A percentile compares a stretch with the other conserved stretches of the same genome.
Conservation (phyloP, 2,113 vertebrate genomes). For the Marmota monax region DNA sequence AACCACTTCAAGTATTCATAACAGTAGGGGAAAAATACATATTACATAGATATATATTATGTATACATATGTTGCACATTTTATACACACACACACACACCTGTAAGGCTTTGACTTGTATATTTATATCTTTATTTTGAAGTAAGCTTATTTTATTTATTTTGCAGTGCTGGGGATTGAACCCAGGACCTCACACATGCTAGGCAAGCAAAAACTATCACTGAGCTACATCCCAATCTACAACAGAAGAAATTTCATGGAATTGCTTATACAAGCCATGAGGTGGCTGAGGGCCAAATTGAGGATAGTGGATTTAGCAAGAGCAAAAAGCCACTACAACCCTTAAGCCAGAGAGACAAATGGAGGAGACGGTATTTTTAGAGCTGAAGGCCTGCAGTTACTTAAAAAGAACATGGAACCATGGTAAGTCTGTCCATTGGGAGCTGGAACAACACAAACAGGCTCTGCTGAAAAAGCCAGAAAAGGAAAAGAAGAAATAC, state of each 20-base stretch:
- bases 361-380: background rate
- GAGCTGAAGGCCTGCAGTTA: background rate
- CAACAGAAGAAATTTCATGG: constrained; percentile 39
- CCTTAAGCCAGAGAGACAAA: background rate
- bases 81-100: no score
- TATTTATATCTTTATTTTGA: background rate
- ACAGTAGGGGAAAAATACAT: background rate
- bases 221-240: background rate
- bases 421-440: background rate
- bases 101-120: background rate
- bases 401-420: background rate
- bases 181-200: background rate
- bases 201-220: background rate
- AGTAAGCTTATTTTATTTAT: background rate
- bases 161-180: background rate
- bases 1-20: background rate
- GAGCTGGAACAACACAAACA: background rate
- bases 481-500: background rate
- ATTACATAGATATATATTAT: no score
- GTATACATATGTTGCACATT: no score
- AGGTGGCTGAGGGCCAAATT: background rate
- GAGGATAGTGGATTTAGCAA: background rate
- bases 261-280: constrained; percentile 5
- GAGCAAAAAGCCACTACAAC: constrained; percentile 10
- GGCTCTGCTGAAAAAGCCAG: background rate